These are phyloP conservation scores for Eulemur macaco DNA, from an alignment of 2,113 vertebrate genomes.

Conservation along the genomic window DNA sequence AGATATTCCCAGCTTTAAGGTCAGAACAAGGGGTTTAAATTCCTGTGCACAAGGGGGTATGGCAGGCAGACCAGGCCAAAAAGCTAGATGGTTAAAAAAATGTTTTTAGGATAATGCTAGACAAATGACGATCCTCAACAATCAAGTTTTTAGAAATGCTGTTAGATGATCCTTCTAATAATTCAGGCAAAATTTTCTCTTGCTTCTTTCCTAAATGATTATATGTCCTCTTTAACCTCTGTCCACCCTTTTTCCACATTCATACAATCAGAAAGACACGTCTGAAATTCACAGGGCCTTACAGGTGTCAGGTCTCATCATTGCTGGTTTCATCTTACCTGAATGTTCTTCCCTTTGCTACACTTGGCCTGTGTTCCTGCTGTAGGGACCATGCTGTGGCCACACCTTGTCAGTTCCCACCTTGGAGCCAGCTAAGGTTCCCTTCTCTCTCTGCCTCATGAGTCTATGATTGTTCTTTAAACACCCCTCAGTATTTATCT, in stretches of 20 bases:
- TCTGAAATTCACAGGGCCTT: not conserved
- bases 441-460: not conserved
- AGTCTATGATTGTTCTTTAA: not conserved
- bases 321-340: not conserved
- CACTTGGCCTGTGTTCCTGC: not conserved
- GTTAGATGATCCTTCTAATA: not conserved
- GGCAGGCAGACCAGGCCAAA: not conserved
- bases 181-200: not conserved
- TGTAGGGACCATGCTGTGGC: rapidly evolving
- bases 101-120: not conserved
- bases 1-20: not conserved
- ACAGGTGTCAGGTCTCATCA: not conserved
- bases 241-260: not conserved
- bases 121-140: not conserved
- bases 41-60: not conserved
- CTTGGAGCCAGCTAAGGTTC: not conserved
- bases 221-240: not conserved
- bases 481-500: not conserved
- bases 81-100: not conserved
- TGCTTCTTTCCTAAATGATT: not conserved
- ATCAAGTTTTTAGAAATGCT: not conserved
- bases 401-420: not conserved
- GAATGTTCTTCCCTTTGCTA: not conserved
- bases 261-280: not conserved
- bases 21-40: not conserved